Evolutionary conservation across 2,888 invertebrate genomes (phyloP), one percentile per base, ranked within the genome.

Genomic region (Tricholauxania praeusta): DNA sequence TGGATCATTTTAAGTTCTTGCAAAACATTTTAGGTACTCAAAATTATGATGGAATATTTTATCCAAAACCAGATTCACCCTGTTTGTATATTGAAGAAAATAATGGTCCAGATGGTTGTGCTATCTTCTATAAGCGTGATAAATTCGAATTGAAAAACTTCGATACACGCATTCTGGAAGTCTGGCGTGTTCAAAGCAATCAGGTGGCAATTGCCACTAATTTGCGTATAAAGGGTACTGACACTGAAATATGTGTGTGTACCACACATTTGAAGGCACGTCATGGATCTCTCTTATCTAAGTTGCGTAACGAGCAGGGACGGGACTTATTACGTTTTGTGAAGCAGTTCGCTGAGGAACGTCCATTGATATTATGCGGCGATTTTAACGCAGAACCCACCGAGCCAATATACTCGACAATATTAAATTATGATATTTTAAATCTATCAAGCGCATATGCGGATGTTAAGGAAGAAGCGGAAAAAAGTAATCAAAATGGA

Each of bases 61-160:
- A 91, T 80, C 92, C 93, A 0, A 94, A 94, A 85, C 93, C 93
- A 0, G 92, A 93, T 80, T 94, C 93, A 0, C 94, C 94, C 0
- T 93, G 93, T 84, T 87, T 93, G 60, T 93, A 93, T 80, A 90
- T 92, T 60, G 89, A 90, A 75, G 91, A 91, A 76, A 93, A 93
- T 82, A 92, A 91, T 80, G 94, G 94, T 1, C 93, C 94, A 0
- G 94, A 94, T 85, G 94, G 94, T 12, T 94, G 94, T 85, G 93
- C 94, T 47, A 89, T 94, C 67, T 94, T 94, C 85, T 93, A 90
- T 84, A 89, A 90, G 76, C 89, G 89, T 65, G 89, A 90, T 76
- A 91, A 91, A 83, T 91, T 92, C 78, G 89, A 91, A 72, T 84
- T 92, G 67, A 79, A 91, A 28, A 87, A 88, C 74, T 89, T 88